Percentiles rank a stretch among this genome's conserved stretches.
phyloP scores from a whole-genome alignment of 2,113 vertebrate species.

The Heterochromis multidens region DNA sequence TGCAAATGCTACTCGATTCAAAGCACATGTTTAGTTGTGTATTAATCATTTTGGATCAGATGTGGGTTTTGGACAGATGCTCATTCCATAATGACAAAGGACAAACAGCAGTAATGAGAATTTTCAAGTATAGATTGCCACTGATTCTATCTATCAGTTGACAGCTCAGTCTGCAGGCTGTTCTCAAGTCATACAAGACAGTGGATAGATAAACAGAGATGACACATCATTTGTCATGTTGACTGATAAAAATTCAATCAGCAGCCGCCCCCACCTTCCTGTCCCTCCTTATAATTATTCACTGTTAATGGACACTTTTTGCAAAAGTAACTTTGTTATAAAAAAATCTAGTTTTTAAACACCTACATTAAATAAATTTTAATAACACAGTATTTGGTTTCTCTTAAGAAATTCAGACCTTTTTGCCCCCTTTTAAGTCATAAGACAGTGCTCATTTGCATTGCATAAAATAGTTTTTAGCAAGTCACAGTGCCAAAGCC shows the following conservation, averaged over 20 bases:
- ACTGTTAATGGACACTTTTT: conserved; percentile 7
- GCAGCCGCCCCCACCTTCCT: background rate
- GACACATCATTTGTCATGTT: conserved; percentile 44
- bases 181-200: conserved; percentile 13
- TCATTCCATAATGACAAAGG: conserved; percentile 20
- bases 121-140: conserved; percentile 12
- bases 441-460: background rate
- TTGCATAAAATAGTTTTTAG: background rate
- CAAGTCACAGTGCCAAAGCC: background rate
- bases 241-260: conserved; percentile 51
- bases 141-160: conserved; percentile 42
- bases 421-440: background rate
- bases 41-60: conserved; percentile 19
- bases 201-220: conserved; percentile 24
- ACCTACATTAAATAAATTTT: background rate
- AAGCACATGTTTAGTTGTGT: background rate
- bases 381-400: background rate
- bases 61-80: background rate
- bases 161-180: conserved; percentile 22
- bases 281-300: conserved; percentile 12
- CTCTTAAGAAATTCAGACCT: background rate
- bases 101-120: conserved; percentile 32
- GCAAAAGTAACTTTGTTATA: background rate
- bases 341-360: background rate
- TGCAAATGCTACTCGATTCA: background rate